Evolutionary conservation across 1,140 invertebrate genomes (phyloP).

Genomic region (Papilio aristodemus): DNA sequence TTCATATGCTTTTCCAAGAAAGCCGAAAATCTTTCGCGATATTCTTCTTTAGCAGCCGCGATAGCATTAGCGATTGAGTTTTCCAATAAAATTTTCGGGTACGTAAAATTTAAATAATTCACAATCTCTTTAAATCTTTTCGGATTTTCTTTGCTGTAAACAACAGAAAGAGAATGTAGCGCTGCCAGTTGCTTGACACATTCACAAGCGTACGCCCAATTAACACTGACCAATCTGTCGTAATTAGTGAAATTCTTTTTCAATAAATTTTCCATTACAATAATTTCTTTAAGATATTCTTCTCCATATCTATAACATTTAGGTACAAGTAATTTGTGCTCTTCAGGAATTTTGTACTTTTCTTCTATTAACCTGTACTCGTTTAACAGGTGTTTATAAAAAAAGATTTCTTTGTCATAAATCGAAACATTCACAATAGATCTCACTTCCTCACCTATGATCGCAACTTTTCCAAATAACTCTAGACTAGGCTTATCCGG

Average conservation of each 20-base stretch:
- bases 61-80: constrained; percentile 2
- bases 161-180: neutral
- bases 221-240: neutral
- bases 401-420: neutral
- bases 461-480: neutral
- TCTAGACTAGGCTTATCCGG: neutral
- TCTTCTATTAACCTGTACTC: neutral
- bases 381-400: neutral
- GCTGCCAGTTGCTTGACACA: neutral
- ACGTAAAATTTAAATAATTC: neutral
- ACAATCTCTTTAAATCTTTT: neutral
- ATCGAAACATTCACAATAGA: neutral
- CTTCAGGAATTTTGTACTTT: neutral
- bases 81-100: constrained; percentile 3
- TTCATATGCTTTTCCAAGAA: constrained; percentile 3
- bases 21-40: constrained; percentile 6
- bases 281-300: neutral
- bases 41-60: constrained; percentile 1
- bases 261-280: constrained; percentile 1
- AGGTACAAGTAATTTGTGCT: neutral
- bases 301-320: neutral
- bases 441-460: constrained; percentile 11
- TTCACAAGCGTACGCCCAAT: neutral
- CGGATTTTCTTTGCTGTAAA: neutral
- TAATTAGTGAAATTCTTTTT: neutral